These are phyloP conservation scores for Dicentrarchus labrax DNA, from an alignment of 2,113 vertebrate genomes.

Conservation along the genomic window DNA sequence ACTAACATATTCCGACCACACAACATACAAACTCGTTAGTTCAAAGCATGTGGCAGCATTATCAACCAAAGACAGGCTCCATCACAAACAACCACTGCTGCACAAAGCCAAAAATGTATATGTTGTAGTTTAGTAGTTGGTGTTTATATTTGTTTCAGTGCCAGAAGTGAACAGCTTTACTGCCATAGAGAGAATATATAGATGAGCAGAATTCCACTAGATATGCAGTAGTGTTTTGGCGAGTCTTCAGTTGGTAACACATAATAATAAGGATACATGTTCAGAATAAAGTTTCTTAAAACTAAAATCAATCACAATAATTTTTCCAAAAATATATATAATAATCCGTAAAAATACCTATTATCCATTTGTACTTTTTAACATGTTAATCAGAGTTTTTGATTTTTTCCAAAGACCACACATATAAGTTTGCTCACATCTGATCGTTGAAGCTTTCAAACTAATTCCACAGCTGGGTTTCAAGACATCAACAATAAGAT, in stretches of 20 bases:
- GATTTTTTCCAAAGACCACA: too few relatives aligned
- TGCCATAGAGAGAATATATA: neutral
- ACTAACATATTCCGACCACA: slow-evolving; percentile 27
- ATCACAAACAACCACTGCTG: slow-evolving; percentile 4
- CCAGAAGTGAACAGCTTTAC: neutral
- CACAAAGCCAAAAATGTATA: slow-evolving; percentile 4
- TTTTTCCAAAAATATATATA: too few relatives aligned
- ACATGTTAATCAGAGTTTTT: too few relatives aligned
- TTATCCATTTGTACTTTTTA: too few relatives aligned
- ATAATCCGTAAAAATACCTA: too few relatives aligned
- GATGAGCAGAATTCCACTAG: neutral
- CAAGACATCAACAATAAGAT: neutral
- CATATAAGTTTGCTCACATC: neutral
- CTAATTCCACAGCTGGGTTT: neutral
- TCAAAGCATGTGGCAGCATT: slow-evolving; percentile 17
- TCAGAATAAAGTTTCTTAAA: neutral
- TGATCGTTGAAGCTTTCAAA: neutral
- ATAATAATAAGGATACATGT: neutral
- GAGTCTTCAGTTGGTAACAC: neutral
- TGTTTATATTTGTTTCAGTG: slow-evolving; percentile 10
- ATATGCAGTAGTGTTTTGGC: neutral
- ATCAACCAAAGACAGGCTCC: slow-evolving; percentile 2
- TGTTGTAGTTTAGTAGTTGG: neutral
- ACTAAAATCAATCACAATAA: neutral
- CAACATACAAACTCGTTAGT: slow-evolving; percentile 14